Base-by-base conservation (phyloP, 30 jellyfish, hydroid and myxozoan genomes). In the Mastigias papua region DNA sequence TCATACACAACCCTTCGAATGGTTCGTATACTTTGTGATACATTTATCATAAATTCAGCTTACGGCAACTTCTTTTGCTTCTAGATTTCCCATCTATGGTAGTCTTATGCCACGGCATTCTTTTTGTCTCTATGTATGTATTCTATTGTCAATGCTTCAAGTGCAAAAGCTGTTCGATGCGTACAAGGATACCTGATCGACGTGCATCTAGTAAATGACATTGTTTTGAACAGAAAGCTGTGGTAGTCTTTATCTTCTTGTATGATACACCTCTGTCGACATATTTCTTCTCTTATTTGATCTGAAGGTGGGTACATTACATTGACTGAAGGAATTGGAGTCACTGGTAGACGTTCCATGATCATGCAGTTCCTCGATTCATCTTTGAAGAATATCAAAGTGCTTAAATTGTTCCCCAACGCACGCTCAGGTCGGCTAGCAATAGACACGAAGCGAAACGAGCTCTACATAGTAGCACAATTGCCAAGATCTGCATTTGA, bases 271-370 rank as follows among this genome's bases (percentile, higher is more conserved):
- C n/a, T n/a, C n/a, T n/a, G n/a, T n/a, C n/a, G n/a, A n/a, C n/a
- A n/a, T n/a, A n/a, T n/a, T n/a, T n/a, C n/a, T n/a, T n/a, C n/a
- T n/a, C 13, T 42, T 42, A 8, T 42, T 42, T 8, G 21, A 28
- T 26, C 50, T 79, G 25, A 26, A 88, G 97, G 54, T 80, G 97
- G 97, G n/a, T 88, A 88, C 76, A 81, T 80, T 26, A 48, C 72
- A 23, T 28, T 49, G 9, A 81, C 89, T 20, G 97, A 88, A 73
- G 49, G 61, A 35, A 26, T 69, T 21, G 69, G 84, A 9, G n/a
- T 68, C 17, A 61, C 30, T 29, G 88, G 83, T 1, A 71, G 78
- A 1, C 91, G 69, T 48, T 63, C 42, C 9, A 17, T 69, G 23
- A 89, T 63, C 10, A 13, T 78, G 57, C 90, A 70, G 7, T 42